phyloP scores from a whole-genome alignment of 2,113 vertebrate species.

The Baryphthengus martii region DNA sequence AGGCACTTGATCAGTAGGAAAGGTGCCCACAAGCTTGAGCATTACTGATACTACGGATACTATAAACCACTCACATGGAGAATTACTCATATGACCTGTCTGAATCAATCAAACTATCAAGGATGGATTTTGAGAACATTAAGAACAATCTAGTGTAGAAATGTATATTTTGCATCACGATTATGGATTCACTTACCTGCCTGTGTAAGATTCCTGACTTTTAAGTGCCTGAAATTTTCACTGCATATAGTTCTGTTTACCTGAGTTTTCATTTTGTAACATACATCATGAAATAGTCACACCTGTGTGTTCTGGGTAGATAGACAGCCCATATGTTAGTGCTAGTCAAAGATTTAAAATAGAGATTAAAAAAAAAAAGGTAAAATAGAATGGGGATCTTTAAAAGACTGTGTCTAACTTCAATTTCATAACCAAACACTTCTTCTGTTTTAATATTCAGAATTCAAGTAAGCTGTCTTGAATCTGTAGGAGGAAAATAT shows the following conservation, averaged over 20 bases:
- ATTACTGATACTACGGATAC: too few species aligned
- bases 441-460: neutral
- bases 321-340: neutral
- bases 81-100: neutral
- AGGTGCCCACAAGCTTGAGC: neutral
- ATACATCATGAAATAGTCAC: neutral
- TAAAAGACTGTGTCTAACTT: neutral
- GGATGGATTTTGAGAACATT: accelerated
- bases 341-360: neutral
- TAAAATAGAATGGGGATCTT: neutral
- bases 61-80: neutral
- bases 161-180: neutral
- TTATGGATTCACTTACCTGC: neutral
- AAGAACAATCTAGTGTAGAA: neutral
- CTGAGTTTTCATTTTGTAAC: neutral
- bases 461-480: neutral
- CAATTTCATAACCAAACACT: neutral
- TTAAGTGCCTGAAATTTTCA: neutral
- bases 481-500: neutral
- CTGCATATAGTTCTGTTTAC: neutral
- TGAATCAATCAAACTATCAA: accelerated
- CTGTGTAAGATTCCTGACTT: neutral
- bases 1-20: neutral
- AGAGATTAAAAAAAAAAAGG: neutral
- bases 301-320: neutral